phyloP scores from a whole-genome alignment of 1,140 invertebrate species.

The Pantala flavescens region DNA sequence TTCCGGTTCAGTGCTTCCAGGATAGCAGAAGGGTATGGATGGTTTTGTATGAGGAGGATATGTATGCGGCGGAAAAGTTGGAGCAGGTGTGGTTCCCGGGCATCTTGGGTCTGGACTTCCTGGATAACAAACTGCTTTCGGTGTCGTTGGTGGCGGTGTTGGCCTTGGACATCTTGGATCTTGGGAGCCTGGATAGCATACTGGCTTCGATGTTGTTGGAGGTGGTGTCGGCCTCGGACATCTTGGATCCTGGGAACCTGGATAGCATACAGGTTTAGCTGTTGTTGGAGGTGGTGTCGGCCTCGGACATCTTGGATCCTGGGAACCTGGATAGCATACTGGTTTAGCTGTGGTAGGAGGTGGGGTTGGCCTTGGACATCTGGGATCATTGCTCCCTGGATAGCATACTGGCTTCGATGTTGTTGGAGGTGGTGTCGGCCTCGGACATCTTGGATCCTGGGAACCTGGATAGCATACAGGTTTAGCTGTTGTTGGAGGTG shows the following conservation, averaged over 20 bases:
- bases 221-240: neutral
- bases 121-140: conserved; percentile 27
- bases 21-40: conserved; percentile 26
- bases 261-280: conserved; percentile 21
- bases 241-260: conserved; percentile 27
- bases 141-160: conserved; percentile 15
- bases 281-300: conserved; percentile 20
- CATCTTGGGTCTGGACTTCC: conserved; percentile 24
- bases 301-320: conserved; percentile 29
- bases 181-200: conserved; percentile 29
- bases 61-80: too few species aligned
- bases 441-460: conserved; percentile 22
- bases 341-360: conserved; percentile 23
- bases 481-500: conserved; percentile 23
- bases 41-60: too few species aligned
- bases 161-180: conserved; percentile 30
- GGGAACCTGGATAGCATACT: conserved; percentile 28
- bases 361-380: conserved; percentile 27
- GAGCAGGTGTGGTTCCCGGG: conserved; percentile 24
- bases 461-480: conserved; percentile 25
- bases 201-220: conserved; percentile 30
- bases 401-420: conserved; percentile 25
- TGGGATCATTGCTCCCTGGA: conserved; percentile 29
- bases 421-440: conserved; percentile 24
- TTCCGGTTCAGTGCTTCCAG: conserved; percentile 32